Conservation (phyloP, 53 echinoderm and acorn worm species). For the Stichopus horrens region DNA sequence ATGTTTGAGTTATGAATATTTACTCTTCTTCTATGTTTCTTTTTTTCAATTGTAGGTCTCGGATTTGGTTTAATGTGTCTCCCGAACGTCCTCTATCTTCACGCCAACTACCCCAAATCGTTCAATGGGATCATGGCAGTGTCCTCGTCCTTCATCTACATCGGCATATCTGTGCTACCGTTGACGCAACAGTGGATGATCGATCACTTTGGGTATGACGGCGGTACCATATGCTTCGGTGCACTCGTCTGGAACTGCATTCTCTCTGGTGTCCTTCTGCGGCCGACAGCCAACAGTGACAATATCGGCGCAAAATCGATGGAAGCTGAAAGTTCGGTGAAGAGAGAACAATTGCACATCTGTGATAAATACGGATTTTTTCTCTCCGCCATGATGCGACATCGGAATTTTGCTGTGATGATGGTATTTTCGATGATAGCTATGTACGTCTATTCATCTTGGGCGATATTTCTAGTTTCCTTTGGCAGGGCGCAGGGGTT, state of each 20-base stretch:
- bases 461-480: slow-evolving; percentile 1
- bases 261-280: not conserved
- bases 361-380: not conserved
- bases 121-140: not conserved
- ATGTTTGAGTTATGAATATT: too few species aligned
- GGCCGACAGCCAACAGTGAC: not conserved
- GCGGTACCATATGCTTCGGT: not conserved
- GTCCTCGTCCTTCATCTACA: not conserved
- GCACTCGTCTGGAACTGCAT: not conserved
- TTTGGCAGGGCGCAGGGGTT: not conserved
- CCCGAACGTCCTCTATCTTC: not conserved
- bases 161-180: not conserved
- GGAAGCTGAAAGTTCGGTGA: not conserved
- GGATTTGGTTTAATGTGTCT: not conserved
- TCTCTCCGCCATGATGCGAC: not conserved
- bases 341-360: not conserved
- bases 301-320: not conserved
- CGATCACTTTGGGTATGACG: not conserved
- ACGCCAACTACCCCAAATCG: not conserved
- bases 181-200: not conserved
- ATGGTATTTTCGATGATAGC: slow-evolving; percentile 1
- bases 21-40: not conserved
- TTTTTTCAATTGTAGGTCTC: not conserved
- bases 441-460: not conserved
- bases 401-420: not conserved